Evolutionary conservation across 2,888 invertebrate species (phyloP), one percentile per base, ranked within the genome.

Genomic region (Ochropleura plecta): DNA sequence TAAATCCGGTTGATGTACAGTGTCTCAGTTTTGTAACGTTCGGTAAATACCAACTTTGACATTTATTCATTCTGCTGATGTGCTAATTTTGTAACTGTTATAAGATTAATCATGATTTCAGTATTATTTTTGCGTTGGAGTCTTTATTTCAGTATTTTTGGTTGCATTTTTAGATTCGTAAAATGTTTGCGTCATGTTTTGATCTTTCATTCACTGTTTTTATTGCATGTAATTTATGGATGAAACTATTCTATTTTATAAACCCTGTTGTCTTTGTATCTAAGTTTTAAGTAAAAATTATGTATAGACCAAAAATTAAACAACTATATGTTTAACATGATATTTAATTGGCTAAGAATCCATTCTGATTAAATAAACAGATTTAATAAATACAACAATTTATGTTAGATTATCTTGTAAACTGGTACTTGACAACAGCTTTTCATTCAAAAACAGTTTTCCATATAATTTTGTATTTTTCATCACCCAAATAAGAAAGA

Each of bases 1-100:
- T 82, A 83, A 73, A 78, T 74, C 20, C 42, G 8, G 14, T 30
- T 70, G 71, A 70, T 78, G 44, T 66, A 60, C n/a, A 0, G 10
- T 66, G 42, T 20, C 46, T 72, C 72, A 72, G 72, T 68, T 72
- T 68, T 72, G 71, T 68, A 71, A 81, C 67, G 42, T 72, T 60
- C 1, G 1, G 59, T 71, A 51, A 72, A 80, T 80, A 77, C 64
- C 14, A 20, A 5, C 51, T 40, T 60, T n/a, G 82, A 70, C 73
- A 30, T 81, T 81, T 78, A 82, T 81, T 70, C 46, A 44, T 46
- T 40, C 5, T 0, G 30, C 44, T 73, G 66, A 70, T 82, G 49
- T 73, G 65, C 72, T 77, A 69, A 82, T 66, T 78, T 59, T 59
- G 62, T 78, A 60, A 40, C 53, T 48, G 6, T 60, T 42, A 20